phyloP scores from a whole-genome alignment of 2,113 vertebrate species.

The Eonycteris spelaea region DNA sequence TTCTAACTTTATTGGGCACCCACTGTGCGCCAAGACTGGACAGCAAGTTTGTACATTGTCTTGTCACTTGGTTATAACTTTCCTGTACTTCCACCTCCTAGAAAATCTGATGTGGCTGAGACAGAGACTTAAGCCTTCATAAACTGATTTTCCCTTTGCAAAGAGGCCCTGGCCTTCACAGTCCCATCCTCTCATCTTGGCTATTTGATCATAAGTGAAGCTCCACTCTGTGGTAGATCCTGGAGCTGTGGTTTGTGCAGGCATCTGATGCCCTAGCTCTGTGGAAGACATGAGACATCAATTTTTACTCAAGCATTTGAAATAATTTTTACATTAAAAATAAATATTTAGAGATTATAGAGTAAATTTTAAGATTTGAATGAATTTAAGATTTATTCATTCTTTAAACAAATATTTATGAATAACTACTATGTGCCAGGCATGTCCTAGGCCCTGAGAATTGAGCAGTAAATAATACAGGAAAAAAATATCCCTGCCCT shows the following conservation, averaged over 20 bases:
- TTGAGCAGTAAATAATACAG: neutral
- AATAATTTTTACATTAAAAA: slow-evolving; percentile 5
- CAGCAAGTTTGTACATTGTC: neutral
- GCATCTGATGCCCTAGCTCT: neutral
- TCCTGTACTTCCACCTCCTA: neutral
- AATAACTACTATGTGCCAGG: neutral
- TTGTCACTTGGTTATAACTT: neutral
- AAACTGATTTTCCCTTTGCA: neutral
- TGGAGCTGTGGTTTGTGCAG: neutral
- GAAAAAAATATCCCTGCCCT: neutral
- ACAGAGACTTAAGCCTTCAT: neutral
- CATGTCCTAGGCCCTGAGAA: neutral
- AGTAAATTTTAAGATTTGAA: neutral
- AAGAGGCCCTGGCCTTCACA: neutral
- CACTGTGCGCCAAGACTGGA: neutral
- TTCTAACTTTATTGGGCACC: neutral
- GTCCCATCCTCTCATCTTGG: neutral
- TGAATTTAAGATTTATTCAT: neutral
- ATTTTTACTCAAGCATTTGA: neutral
- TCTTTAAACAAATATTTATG: neutral
- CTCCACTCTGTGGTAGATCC: neutral
- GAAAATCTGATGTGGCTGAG: neutral
- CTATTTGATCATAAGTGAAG: neutral
- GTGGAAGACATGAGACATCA: neutral
- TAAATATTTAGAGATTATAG: neutral